Evolutionary conservation across 2,888 invertebrate genomes (phyloP), one percentile per base, ranked within the genome.

Genomic region (Melikaiella ostensackeni): DNA sequence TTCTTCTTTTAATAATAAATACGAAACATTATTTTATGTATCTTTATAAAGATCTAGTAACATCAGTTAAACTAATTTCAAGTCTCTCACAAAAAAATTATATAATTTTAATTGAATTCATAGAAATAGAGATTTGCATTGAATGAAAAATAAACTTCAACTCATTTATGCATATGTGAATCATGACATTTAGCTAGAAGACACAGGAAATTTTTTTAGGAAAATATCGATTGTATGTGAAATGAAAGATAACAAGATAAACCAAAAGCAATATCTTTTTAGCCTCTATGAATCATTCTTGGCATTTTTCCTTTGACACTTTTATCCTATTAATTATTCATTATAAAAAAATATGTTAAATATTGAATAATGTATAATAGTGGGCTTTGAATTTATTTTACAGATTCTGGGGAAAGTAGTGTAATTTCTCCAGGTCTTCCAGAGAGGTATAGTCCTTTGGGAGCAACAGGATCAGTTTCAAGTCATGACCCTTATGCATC

Each of bases 361-460:
- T 42, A 42, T 42, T 42, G 42, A 76, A 63, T 24, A 35, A 64
- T 57, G 0, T 11, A 6, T 76, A 79, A 77, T 62, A 57, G 21
- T 35, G 27, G 2, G 55, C 50, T 42, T 33, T 9, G 64, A 77
- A 33, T 46, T 74, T 50, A n/a, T 19, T 38, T 82, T 88, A 21
- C 83, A 91, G 91, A 91, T 81, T 91, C 91, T 2, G 89, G 88
- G 0, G 91, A 91, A 81, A 91, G 91, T 78, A 91, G 91, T 82
- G 91, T 91, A 24, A 91, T 91, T 73, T 91, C 91, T 0, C 91
- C 91, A 8, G 91, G 91, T 55, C 82, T 91, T 42, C 91, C 91
- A n/a, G 91, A 91, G 77, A 89, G 91, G 33, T 91, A 91, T 81
- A 91, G 91, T 84, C 91, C 91, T 13, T 76, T 91, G 38, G 90